These are phyloP conservation scores for Whitmania pigra DNA, from an alignment of 1,140 invertebrate genomes.

Conservation along the genomic window DNA sequence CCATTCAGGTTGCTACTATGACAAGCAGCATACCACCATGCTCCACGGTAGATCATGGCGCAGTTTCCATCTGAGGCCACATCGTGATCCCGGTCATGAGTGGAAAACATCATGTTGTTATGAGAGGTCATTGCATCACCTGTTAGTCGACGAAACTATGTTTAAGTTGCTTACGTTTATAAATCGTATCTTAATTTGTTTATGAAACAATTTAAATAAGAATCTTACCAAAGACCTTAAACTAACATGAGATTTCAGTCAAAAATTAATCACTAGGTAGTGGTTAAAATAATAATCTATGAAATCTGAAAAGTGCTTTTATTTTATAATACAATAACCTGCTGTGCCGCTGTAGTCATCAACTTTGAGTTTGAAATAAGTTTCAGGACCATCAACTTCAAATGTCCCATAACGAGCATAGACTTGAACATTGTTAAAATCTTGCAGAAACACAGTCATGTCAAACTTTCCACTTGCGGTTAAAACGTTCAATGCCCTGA, in stretches of 20 bases:
- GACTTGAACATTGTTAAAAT: neutral
- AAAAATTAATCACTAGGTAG: too few relatives aligned
- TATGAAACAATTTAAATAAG: too few relatives aligned
- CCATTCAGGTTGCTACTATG: constrained; percentile 36
- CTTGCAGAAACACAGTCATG: neutral
- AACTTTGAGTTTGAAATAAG: neutral
- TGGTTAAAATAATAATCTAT: too few relatives aligned
- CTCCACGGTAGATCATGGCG: neutral
- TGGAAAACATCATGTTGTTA: constrained; percentile 12
- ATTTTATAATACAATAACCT: neutral
- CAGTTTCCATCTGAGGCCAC: neutral
- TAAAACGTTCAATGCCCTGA: too few relatives aligned
- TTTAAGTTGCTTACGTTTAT: too few relatives aligned
- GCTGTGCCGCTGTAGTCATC: neutral
- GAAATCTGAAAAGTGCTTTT: too few relatives aligned
- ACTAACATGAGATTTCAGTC: too few relatives aligned
- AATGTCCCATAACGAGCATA: neutral
- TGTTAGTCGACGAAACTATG: neutral
- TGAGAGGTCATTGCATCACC: constrained; percentile 2
- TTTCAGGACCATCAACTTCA: neutral
- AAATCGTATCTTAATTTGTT: too few relatives aligned
- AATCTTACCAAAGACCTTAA: too few relatives aligned
- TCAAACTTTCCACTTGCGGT: neutral
- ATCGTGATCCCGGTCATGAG: constrained; percentile 13
- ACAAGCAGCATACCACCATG: constrained; percentile 36